Evolutionary conservation across 2,797 vertebrate genomes (phyloP), one percentile per base, ranked within the genome.

Genomic region (Falco peregrinus): DNA sequence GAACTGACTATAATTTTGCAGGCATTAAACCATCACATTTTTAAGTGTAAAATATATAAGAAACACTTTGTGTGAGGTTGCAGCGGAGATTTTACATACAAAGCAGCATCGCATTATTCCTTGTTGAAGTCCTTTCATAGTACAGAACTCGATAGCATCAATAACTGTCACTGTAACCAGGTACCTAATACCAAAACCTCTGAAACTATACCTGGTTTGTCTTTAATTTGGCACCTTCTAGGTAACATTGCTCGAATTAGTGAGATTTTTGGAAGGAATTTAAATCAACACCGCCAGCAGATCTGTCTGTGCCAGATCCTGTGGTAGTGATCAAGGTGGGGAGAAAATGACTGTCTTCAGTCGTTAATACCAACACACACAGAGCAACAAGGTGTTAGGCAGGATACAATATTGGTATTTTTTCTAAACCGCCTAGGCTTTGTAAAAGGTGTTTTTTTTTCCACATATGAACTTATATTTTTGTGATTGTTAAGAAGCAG

Each of bases 1-100:
- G 39, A 64, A 45, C 15, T 2, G 2, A 53, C 70, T 35, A 4
- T 29, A 51, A 67, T 53, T 74, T 29, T 50, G 67, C 43, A 43
- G 65, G 51, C 83, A 22, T 19, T 67, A 70, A 84, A 82, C 37
- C 51, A 33, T 15, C 39, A 11, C 39, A 2, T 78, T 85, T 92
- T 67, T 17, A n/a, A 90, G 63, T 5, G 16, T 8, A 50, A 70
- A 76, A 45, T 6, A 29, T 0, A 29, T 69, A 77, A 54, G 37
- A 8, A 1, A 0, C 47, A 16, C 25, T 33, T 10, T 0, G 2
- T 5, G 45, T 1, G 2, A 18, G 10, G 67, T 3, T 7, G 63
- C 35, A 13, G 13, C 43, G 18, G 43, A 48, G 64, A 16, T 43
- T 59, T 89, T 6, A 22, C 10, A 74, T 0, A 60, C n/a, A 50